Percentiles rank a stretch among this genome's conserved stretches.
Evolutionary conservation across 2,888 invertebrate species (phyloP).

Genomic region (Elmis aenea): DNA sequence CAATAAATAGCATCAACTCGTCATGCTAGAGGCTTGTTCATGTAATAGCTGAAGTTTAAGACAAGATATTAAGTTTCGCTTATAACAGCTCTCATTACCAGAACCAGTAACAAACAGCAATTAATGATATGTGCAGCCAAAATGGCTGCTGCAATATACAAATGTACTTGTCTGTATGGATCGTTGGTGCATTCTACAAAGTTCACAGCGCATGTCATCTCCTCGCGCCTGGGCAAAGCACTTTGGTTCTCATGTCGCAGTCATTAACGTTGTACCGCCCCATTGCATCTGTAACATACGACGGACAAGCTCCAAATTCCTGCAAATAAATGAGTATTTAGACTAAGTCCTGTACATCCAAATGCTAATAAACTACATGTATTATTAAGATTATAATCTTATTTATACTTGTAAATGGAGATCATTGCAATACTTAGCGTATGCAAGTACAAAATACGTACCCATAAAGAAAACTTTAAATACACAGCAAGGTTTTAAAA

Average conservation of each 20-base stretch:
- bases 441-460: too few relatives aligned
- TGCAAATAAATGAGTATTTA: slow-evolving; percentile 34
- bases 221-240: slow-evolving; percentile 24
- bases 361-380: slow-evolving; percentile 31
- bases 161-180: slow-evolving; percentile 24
- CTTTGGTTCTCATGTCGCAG: slow-evolving; percentile 31
- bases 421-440: too few relatives aligned
- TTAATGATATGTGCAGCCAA: slow-evolving; percentile 33
- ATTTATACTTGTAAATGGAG: slow-evolving; percentile 26
- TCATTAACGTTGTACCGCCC: slow-evolving; percentile 36
- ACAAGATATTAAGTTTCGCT: too few relatives aligned
- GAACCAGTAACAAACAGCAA: slow-evolving; percentile 25
- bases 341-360: slow-evolving; percentile 25
- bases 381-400: slow-evolving; percentile 31
- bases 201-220: slow-evolving; percentile 20
- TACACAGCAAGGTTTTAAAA: too few relatives aligned
- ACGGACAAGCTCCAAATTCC: slow-evolving; percentile 30
- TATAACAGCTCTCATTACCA: too few relatives aligned
- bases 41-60: too few relatives aligned
- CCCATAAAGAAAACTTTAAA: too few relatives aligned
- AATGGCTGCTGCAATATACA: slow-evolving; percentile 31
- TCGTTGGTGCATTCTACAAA: slow-evolving; percentile 21
- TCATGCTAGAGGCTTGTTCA: too few relatives aligned
- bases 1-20: too few relatives aligned
- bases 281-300: slow-evolving; percentile 27